A percentile compares a stretch with the other conserved stretches of the same genome.
These are phyloP conservation scores for Actenoides hombroni DNA, from an alignment of 2,113 vertebrate species.

Conservation along the genomic window DNA sequence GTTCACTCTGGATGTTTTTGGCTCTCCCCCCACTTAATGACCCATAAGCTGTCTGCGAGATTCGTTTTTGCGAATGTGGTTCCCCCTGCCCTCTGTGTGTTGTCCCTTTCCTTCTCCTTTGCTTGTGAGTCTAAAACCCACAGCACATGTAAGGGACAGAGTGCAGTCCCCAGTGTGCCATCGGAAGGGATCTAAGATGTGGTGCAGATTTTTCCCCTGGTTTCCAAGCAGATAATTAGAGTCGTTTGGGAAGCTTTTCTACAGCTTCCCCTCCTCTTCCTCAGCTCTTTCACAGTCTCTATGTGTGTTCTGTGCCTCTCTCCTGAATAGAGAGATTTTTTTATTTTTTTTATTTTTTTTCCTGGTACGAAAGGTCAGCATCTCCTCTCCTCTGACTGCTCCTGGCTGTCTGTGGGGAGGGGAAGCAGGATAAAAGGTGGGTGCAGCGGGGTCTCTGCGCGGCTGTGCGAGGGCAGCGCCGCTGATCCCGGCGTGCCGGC, in stretches of 20 bases:
- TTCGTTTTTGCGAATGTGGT: constrained; percentile 57
- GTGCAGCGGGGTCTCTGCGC: not conserved
- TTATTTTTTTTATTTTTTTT: not conserved
- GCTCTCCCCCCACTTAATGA: constrained; percentile 58
- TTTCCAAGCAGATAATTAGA: not conserved
- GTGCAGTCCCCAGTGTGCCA: fast-evolving
- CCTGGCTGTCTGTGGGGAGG: not conserved
- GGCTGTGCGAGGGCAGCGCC: not conserved
- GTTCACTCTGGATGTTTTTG: constrained; percentile 59
- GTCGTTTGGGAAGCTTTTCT: not conserved
- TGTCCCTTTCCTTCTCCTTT: not conserved
- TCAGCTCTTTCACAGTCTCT: not conserved
- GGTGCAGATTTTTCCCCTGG: not conserved
- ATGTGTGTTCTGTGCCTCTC: not conserved
- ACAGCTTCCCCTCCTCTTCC: not conserved
- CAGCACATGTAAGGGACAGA: not conserved
- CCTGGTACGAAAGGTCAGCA: not conserved
- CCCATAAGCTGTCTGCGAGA: constrained; percentile 68
- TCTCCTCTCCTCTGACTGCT: not conserved
- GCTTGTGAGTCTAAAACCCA: not conserved
- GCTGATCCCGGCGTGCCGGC: not conserved
- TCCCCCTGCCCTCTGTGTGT: not conserved
- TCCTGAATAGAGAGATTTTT: not conserved
- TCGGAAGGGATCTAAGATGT: not conserved
- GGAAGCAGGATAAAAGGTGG: not conserved